Evolutionary conservation across 2,797 vertebrate species (phyloP).

Genomic region (Ambastaia sidthimunki): DNA sequence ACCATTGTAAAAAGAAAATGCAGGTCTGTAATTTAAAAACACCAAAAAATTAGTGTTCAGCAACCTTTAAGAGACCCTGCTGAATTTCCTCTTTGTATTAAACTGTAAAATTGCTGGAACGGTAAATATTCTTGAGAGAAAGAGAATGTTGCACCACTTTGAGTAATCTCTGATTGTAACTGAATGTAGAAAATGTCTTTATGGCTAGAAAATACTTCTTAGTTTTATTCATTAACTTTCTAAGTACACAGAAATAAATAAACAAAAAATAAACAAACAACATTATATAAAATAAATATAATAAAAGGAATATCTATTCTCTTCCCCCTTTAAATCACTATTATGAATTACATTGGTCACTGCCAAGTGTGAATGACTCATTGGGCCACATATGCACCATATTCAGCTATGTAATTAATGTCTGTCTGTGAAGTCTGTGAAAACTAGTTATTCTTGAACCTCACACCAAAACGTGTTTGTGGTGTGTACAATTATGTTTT

Average conservation of each 20-base stretch:
- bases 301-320: no score
- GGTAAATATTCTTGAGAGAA: neutral
- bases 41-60: neutral
- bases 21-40: no score
- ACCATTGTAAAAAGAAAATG: no score
- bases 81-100: neutral
- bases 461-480: neutral
- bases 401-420: neutral
- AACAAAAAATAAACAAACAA: no score
- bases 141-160: no score
- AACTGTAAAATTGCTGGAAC: neutral
- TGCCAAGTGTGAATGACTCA: neutral
- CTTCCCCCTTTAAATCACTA: neutral
- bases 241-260: neutral
- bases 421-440: neutral
- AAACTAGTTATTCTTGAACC: neutral
- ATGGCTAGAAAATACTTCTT: neutral
- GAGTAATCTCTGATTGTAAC: neutral
- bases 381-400: neutral
- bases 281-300: no score
- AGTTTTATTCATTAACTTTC: neutral
- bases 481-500: neutral
- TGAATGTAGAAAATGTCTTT: slow-evolving; percentile 9
- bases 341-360: neutral
- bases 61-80: neutral